phyloP scores from a whole-genome alignment of 2,797 vertebrate species.

The Channa striata region DNA sequence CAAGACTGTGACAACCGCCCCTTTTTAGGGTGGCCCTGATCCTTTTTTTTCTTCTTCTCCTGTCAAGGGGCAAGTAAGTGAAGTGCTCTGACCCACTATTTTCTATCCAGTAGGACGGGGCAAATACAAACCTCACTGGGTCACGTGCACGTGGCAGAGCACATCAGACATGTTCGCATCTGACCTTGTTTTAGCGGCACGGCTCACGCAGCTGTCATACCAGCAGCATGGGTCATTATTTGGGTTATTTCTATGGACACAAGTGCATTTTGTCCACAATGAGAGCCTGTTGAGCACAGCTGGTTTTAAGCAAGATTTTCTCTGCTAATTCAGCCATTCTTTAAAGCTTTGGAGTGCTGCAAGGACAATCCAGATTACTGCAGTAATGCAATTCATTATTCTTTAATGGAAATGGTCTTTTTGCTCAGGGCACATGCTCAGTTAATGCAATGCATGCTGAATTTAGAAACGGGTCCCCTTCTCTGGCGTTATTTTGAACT shows the following conservation, averaged over 20 bases:
- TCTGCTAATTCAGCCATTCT: constrained; percentile 32
- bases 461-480: constrained; percentile 23
- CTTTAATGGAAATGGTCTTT: constrained; percentile 42
- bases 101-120: constrained; percentile 38
- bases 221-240: constrained; percentile 33
- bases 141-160: constrained; percentile 35
- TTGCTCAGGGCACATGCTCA: constrained; percentile 26
- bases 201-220: constrained; percentile 29
- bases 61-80: constrained; percentile 45
- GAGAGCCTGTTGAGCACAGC: constrained; percentile 11
- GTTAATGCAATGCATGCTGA: constrained; percentile 34
- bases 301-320: constrained; percentile 24
- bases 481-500: constrained; percentile 42
- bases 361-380: constrained; percentile 33
- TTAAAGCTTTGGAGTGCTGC: constrained; percentile 21
- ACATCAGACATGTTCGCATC: constrained; percentile 37
- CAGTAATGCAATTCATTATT: constrained; percentile 48
- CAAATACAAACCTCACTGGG: constrained; percentile 41
- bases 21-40: constrained; percentile 40
- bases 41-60: constrained; percentile 17
- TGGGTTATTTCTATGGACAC: constrained; percentile 35
- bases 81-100: constrained; percentile 76
- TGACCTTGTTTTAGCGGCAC: constrained; percentile 60
- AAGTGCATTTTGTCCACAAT: constrained; percentile 16
- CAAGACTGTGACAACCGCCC: constrained; percentile 42